A percentile compares a stretch with the other conserved stretches of the same genome.
Conservation (phyloP, 2,797 vertebrate species). For the Gadopsis bispinosus region DNA sequence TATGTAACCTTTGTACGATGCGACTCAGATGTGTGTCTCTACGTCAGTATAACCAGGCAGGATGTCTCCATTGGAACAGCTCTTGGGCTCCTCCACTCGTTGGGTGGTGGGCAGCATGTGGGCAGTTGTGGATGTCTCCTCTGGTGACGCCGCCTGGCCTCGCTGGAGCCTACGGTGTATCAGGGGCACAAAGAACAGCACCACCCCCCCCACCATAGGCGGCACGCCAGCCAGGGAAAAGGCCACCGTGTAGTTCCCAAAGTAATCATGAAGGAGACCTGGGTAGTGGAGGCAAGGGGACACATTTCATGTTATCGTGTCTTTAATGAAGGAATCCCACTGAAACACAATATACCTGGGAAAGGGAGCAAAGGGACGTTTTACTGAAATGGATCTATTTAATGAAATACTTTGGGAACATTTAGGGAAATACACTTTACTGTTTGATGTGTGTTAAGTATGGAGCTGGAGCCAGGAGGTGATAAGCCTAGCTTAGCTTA, state of each 20-base stretch:
- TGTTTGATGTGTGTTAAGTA: not conserved
- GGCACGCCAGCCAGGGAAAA: conserved; percentile 97
- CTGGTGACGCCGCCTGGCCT: conserved; percentile 76
- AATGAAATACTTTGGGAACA: not conserved
- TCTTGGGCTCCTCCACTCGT: conserved; percentile 65
- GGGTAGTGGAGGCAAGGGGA: conserved; percentile 26
- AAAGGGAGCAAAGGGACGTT: not conserved
- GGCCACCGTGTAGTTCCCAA: conserved; percentile 90
- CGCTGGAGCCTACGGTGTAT: conserved; percentile 87
- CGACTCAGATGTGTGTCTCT: conserved; percentile 90
- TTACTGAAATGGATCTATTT: not conserved
- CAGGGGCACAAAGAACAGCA: conserved; percentile 95
- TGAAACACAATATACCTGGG: not conserved
- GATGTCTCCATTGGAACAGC: conserved; percentile 92
- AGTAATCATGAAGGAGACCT: conserved; percentile 92
- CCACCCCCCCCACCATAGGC: conserved; percentile 91
- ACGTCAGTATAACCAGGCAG: conserved; percentile 92
- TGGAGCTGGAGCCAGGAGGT: not conserved
- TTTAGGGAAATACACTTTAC: too few relatives aligned
- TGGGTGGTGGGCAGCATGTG: conserved; percentile 88
- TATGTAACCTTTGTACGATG: conserved; percentile 72
- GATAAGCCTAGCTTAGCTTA: not conserved
- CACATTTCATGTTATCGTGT: not conserved
- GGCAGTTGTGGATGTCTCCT: conserved; percentile 87
- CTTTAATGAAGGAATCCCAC: not conserved